phyloP scores from a whole-genome alignment of 2,797 vertebrate species.

The Cryptoprocta ferox region DNA sequence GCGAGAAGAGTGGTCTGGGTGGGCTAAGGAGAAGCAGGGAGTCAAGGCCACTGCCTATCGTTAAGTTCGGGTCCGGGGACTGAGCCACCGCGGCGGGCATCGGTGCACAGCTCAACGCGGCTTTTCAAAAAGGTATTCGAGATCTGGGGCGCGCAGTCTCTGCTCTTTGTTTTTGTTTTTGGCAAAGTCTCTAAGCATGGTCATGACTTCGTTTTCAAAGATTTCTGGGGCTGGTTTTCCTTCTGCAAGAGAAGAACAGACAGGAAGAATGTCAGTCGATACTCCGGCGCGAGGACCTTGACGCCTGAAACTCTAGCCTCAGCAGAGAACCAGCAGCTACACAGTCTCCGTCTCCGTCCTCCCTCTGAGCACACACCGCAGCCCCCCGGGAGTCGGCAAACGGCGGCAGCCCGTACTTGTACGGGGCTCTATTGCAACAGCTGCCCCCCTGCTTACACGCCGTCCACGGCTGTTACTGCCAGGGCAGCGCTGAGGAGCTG shows the following conservation, averaged over 20 bases:
- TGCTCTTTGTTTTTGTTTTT: slow-evolving; percentile 95
- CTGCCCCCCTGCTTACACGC: background rate
- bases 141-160: slow-evolving; percentile 93
- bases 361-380: accelerated
- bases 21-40: background rate
- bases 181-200: slow-evolving; percentile 93
- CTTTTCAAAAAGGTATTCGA: slow-evolving; percentile 93
- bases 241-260: slow-evolving; percentile 85
- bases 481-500: background rate
- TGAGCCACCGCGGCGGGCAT: accelerated
- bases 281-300: accelerated
- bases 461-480: background rate
- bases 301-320: accelerated
- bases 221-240: slow-evolving; percentile 91
- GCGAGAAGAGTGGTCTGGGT: background rate
- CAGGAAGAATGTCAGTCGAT: background rate
- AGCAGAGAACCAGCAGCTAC: background rate
- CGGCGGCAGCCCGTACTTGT: background rate
- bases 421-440: background rate
- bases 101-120: background rate
- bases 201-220: slow-evolving; percentile 94
- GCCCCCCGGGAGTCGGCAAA: background rate
- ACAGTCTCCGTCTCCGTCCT: background rate
- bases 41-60: background rate
- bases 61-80: accelerated